Conservation (phyloP, 2,113 vertebrate species). For the Hyperopisus bebe region DNA sequence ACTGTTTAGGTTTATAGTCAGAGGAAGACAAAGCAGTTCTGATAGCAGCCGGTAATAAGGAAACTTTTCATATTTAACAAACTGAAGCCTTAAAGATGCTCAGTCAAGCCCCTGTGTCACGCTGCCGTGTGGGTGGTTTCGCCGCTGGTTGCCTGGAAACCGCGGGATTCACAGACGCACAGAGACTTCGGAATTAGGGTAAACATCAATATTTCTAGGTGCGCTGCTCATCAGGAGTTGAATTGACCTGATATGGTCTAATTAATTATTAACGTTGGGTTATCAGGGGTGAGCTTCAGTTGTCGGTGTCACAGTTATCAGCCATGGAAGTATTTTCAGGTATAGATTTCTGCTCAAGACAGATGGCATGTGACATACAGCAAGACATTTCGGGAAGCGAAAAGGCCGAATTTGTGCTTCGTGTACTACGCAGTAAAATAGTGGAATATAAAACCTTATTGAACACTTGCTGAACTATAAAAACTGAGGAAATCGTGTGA, state of each 20-base stretch:
- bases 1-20: background rate
- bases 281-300: background rate
- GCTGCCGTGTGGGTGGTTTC: background rate
- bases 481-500: background rate
- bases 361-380: background rate
- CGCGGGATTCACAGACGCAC: background rate
- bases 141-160: conserved; percentile 2
- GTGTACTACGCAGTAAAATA: background rate
- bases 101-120: background rate
- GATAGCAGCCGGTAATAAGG: no score
- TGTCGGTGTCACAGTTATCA: background rate
- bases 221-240: background rate
- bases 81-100: background rate
- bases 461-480: background rate
- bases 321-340: background rate
- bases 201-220: conserved; percentile 2
- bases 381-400: background rate
- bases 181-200: background rate
- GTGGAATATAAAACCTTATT: background rate
- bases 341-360: background rate
- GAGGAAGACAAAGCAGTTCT: background rate
- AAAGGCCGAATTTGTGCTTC: background rate
- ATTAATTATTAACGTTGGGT: background rate
- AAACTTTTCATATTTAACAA: background rate
- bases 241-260: background rate